These are phyloP conservation scores for Pycnomerus fuliginosus DNA, from an alignment of 2,888 invertebrate species.

Conservation along the genomic window DNA sequence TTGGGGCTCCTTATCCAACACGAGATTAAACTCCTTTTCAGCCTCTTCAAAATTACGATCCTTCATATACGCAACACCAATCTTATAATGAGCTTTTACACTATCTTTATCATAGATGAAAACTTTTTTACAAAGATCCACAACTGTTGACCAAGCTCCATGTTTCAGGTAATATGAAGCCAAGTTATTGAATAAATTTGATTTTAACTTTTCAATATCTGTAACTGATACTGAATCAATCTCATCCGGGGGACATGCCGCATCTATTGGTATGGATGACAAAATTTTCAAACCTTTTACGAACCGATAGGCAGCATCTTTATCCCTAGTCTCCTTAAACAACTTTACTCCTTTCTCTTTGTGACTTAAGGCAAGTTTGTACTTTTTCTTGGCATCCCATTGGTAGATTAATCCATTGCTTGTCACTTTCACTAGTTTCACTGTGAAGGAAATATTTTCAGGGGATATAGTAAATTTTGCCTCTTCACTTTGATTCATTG, in stretches of 20 bases:
- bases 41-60: slow-evolving; percentile 68
- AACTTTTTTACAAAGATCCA: slow-evolving; percentile 61
- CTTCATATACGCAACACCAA: slow-evolving; percentile 56
- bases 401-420: slow-evolving; percentile 52
- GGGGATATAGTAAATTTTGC: slow-evolving; percentile 51
- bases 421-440: slow-evolving; percentile 49
- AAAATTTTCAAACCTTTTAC: slow-evolving; percentile 72
- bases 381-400: slow-evolving; percentile 50
- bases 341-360: slow-evolving; percentile 61
- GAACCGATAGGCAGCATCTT: slow-evolving; percentile 74
- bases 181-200: slow-evolving; percentile 76
- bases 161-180: slow-evolving; percentile 76
- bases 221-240: slow-evolving; percentile 55
- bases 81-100: slow-evolving; percentile 56
- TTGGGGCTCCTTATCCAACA: slow-evolving; percentile 62
- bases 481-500: slow-evolving; percentile 54
- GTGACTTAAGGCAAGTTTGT: slow-evolving; percentile 50
- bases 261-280: slow-evolving; percentile 60
- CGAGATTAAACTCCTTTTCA: slow-evolving; percentile 58
- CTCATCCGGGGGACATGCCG: slow-evolving; percentile 51
- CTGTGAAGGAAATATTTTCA: slow-evolving; percentile 44
- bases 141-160: slow-evolving; percentile 65
- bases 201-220: slow-evolving; percentile 61
- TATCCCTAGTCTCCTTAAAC: slow-evolving; percentile 61
- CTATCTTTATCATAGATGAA: slow-evolving; percentile 45